These are phyloP conservation scores for Heliothis virescens DNA, from an alignment of 1,140 invertebrate genomes.

Conservation along the genomic window DNA sequence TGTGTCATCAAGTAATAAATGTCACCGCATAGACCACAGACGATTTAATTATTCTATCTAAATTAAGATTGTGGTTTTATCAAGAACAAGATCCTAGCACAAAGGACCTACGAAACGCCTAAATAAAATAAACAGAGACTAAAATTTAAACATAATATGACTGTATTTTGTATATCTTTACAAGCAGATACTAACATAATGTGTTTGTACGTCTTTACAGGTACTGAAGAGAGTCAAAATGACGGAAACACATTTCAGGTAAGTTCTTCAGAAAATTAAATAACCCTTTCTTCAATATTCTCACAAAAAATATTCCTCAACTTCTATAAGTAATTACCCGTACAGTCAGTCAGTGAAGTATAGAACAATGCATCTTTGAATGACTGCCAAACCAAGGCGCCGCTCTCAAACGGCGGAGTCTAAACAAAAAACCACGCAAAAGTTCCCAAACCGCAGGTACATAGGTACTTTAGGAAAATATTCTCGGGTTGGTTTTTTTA, in stretches of 20 bases:
- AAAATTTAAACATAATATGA: not conserved
- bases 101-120: not conserved
- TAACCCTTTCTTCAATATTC: not conserved
- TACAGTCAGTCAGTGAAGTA: not conserved
- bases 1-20: not conserved
- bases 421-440: conserved; percentile 39
- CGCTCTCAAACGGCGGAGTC: conserved; percentile 27
- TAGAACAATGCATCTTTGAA: conserved; percentile 32
- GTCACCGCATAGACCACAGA: not conserved
- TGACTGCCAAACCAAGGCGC: conserved; percentile 33
- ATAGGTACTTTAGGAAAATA: conserved; percentile 15
- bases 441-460: conserved; percentile 33
- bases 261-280: not conserved
- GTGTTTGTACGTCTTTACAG: not conserved
- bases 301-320: not conserved
- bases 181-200: too few relatives aligned
- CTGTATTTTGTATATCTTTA: not conserved
- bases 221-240: not conserved
- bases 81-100: too few relatives aligned
- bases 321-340: not conserved
- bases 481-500: conserved; percentile 31
- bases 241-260: conserved; percentile 5
- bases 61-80: not conserved
- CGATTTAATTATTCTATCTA: not conserved
- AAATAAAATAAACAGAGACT: not conserved